A percentile compares a stretch with the other conserved stretches of the same genome.
Conservation (phyloP, 2,113 vertebrate species). For the Myotis lucifugus region DNA sequence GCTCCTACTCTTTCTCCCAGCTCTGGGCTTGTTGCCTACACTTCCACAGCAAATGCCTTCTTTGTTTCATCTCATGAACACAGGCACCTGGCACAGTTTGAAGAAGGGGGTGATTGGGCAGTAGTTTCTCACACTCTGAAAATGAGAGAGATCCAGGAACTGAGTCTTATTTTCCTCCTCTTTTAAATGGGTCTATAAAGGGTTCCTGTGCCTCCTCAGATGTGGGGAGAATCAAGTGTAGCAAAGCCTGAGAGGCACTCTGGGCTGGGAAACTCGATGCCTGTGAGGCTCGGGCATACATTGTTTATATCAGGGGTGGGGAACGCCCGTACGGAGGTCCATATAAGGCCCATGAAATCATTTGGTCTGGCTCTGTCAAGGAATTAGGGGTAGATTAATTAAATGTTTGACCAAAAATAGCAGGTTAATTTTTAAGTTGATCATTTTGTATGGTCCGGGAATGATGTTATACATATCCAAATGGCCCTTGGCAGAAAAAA, state of each 20-base stretch:
- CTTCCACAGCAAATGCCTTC: background rate
- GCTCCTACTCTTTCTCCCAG: background rate
- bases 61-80: constrained; percentile 38
- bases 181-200: background rate
- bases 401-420: too few species aligned
- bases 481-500: too few species aligned
- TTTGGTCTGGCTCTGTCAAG: too few species aligned
- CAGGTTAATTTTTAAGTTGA: too few species aligned
- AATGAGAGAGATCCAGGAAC: background rate
- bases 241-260: background rate
- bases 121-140: background rate
- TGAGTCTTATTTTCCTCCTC: background rate
- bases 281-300: background rate
- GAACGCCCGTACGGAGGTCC: too few species aligned
- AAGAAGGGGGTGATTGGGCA: background rate
- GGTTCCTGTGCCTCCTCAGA: background rate
- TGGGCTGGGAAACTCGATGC: background rate
- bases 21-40: background rate
- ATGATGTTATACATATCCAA: too few species aligned
- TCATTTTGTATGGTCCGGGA: too few species aligned
- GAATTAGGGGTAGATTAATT: too few species aligned
- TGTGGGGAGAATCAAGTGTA: background rate
- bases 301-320: background rate
- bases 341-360: too few species aligned
- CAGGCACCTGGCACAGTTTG: background rate